Evolutionary conservation across 2,113 vertebrate genomes (phyloP).

Genomic region (Speoplatyrhinus poulsoni): DNA sequence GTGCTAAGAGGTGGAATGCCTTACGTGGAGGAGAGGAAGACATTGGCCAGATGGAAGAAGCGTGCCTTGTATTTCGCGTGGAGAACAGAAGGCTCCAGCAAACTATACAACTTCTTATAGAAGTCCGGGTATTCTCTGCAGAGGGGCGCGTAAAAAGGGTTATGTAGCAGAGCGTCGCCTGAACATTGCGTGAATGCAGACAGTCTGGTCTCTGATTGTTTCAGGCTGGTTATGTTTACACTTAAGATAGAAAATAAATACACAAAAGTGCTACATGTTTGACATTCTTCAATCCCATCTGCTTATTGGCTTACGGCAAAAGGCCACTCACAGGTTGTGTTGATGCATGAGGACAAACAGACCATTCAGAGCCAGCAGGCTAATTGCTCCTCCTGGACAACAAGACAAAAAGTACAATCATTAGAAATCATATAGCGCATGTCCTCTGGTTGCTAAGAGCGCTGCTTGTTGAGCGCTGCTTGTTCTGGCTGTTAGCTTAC

Average conservation of each 20-base stretch:
- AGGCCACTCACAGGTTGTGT: constrained; percentile 91
- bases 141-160: not conserved
- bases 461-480: too few species aligned
- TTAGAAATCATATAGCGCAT: not conserved
- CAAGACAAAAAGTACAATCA: constrained; percentile 20
- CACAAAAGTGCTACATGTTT: not conserved
- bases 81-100: constrained; percentile 89
- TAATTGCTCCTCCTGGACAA: constrained; percentile 89
- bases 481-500: constrained; percentile 68
- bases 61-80: constrained; percentile 91
- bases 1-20: too few species aligned
- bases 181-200: not conserved
- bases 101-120: constrained; percentile 91
- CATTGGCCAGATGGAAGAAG: constrained; percentile 88
- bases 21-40: constrained; percentile 95
- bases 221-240: not conserved
- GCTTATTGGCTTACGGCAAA: not conserved
- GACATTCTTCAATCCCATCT: not conserved
- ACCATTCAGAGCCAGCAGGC: constrained; percentile 92
- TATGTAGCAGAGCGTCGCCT: not conserved
- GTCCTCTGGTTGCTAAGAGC: not conserved
- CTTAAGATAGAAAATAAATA: not conserved
- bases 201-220: not conserved
- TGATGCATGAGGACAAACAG: constrained; percentile 93
- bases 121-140: constrained; percentile 94